phyloP scores from a whole-genome alignment of 1,140 invertebrate species.

The Drosophila arawakana region DNA sequence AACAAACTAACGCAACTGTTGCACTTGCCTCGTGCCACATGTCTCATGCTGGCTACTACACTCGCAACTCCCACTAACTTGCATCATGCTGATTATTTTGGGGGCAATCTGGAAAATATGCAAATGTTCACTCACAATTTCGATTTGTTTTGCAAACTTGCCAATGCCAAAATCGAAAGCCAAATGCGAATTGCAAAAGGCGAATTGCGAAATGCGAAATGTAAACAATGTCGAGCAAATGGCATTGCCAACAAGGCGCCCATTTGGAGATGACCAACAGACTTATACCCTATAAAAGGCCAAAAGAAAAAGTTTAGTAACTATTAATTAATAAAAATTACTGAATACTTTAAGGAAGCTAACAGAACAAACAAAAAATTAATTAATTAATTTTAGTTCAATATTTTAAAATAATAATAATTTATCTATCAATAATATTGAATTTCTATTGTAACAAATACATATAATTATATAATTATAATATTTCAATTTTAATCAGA shows the following conservation, averaged over 20 bases:
- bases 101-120: constrained; percentile 37
- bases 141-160: constrained; percentile 30
- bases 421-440: too few species aligned
- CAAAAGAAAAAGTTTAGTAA: too few species aligned
- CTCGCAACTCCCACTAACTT: constrained; percentile 1
- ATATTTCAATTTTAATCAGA: too few species aligned
- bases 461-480: too few species aligned
- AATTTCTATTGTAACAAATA: too few species aligned
- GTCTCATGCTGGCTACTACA: background rate
- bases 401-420: too few species aligned
- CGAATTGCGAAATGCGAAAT: constrained; percentile 3
- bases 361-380: too few species aligned
- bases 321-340: too few species aligned
- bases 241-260: constrained; percentile 26
- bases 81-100: constrained; percentile 37
- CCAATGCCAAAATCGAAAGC: constrained; percentile 21
- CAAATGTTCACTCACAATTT: constrained; percentile 36
- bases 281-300: background rate
- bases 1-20: constrained; percentile 34
- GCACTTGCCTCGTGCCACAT: constrained; percentile 10
- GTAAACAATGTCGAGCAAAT: constrained; percentile 23
- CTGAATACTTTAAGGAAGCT: too few species aligned
- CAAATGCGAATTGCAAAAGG: constrained; percentile 18
- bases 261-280: constrained; percentile 3
- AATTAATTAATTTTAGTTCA: too few species aligned